These are phyloP conservation scores for Eciton burchellii DNA, from an alignment of 1,140 invertebrate genomes.

Conservation along the genomic window DNA sequence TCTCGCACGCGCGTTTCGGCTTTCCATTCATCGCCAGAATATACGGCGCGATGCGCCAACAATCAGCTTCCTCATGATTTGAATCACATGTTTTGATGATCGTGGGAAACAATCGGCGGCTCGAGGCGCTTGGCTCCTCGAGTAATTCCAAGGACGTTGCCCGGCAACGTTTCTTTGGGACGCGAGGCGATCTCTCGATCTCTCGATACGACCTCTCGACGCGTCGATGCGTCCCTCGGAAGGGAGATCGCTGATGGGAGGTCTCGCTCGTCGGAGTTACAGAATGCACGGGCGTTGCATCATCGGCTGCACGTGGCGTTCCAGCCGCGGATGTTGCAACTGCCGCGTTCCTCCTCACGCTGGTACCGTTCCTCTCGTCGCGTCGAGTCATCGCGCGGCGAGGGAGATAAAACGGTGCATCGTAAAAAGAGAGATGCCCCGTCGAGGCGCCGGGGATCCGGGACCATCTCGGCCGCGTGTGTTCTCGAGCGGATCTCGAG, in stretches of 20 bases:
- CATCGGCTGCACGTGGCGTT: slow-evolving; percentile 67
- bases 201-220: slow-evolving; percentile 47
- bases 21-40: slow-evolving; percentile 32
- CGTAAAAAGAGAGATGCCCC: slow-evolving; percentile 14
- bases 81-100: neutral
- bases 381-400: neutral
- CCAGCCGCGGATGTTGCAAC: slow-evolving; percentile 67
- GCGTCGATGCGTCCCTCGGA: slow-evolving; percentile 33
- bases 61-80: neutral
- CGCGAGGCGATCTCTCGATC: neutral
- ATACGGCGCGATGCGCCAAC: neutral
- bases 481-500: neutral
- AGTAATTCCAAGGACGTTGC: neutral
- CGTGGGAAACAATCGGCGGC: neutral
- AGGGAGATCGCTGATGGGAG: too few relatives aligned
- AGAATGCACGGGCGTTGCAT: slow-evolving; percentile 69
- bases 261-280: slow-evolving; percentile 56
- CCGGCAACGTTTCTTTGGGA: neutral
- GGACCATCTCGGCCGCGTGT: neutral
- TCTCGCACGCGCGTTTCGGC: neutral
- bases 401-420: slow-evolving; percentile 38
- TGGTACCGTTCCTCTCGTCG: neutral
- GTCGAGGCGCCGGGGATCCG: neutral
- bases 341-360: slow-evolving; percentile 26
- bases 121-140: neutral